Evolutionary conservation across 2,113 vertebrate genomes (phyloP), one percentile per base, ranked within the genome.

Genomic region (Oriolus oriolus): DNA sequence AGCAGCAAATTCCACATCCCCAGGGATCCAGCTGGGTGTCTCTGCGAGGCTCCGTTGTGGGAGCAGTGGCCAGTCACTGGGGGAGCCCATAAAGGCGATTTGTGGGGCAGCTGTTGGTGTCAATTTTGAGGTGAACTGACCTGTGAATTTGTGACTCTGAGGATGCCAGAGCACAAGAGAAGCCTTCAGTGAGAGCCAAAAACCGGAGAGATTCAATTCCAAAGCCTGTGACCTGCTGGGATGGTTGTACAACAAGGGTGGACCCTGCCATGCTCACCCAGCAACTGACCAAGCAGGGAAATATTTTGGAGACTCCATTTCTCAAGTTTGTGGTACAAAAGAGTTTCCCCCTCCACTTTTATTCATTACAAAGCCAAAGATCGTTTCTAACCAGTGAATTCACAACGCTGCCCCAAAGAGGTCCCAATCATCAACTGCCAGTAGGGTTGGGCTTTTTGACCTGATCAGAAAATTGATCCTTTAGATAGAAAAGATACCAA

Each of bases 1-100:
- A 65, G 24, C 20, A 56, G 16, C 27, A 33, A 16, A 65, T 60
- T 41, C 35, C 7, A 13, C 54, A 65, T 16, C 19, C 63, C 45
- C 27, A 13, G 7, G n/a, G 59, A 49, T 73, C 59, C 59, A 50
- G 11, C 27, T 13, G 35, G 35, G 10, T 33, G 41, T 45, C 19
- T 28, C 12, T 47, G 9, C 5, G 13, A 63, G 42, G 35, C 27
- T 70, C 47, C 0, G 0, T 27, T 19, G 3, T 0, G 2, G 50
- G 45, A 83, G 21, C 41, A 20, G 30, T 9, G 31, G 3, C 49
- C 59, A n/a, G 0, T 9, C 41, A 20, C 14, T 26, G 39, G 8
- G 47, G 18, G 19, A 23, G 8, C 24, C 27, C 30, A 3, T 11
- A 6, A 42, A 52, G 35, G 7, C 23, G 7, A 28, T 89, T 9